phyloP scores from a whole-genome alignment of 2,888 invertebrate species.

The Rhogogaster chlorosoma region DNA sequence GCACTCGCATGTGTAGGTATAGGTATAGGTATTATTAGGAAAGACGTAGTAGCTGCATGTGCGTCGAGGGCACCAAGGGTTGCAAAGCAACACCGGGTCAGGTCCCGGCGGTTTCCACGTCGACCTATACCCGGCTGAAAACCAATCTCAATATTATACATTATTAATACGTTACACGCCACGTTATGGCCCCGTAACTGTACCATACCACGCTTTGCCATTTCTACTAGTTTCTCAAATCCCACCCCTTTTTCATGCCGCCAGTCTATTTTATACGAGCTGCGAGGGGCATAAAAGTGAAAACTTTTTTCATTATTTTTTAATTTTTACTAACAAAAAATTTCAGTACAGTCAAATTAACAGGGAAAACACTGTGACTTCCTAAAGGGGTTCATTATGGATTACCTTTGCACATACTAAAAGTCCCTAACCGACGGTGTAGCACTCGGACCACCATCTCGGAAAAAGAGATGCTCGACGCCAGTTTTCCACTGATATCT shows the following conservation, averaged over 20 bases:
- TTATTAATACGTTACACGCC: constrained; percentile 70
- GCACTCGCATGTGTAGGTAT: constrained; percentile 15
- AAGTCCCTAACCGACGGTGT: background rate
- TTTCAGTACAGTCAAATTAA: background rate
- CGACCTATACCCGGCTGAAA: constrained; percentile 55
- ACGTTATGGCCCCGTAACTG: constrained; percentile 9
- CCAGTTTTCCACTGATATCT: background rate
- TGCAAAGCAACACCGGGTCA: constrained; percentile 60
- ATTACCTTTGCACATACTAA: background rate
- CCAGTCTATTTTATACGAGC: background rate
- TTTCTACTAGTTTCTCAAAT: background rate
- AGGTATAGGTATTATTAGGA: constrained; percentile 18
- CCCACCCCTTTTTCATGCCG: background rate
- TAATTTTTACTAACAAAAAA: background rate
- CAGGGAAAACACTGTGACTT: background rate
- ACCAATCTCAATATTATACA: constrained; percentile 74
- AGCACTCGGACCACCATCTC: background rate
- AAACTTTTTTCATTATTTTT: background rate
- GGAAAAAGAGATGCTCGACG: background rate
- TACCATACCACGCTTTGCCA: constrained; percentile 11
- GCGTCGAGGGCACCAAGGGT: constrained; percentile 6
- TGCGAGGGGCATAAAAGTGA: background rate
- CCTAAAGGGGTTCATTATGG: background rate
- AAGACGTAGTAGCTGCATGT: constrained; percentile 13
- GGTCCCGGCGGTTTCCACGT: constrained; percentile 67